Evolutionary conservation across 2,888 invertebrate genomes (phyloP).

Genomic region (Dasysyrphus albostriatus): DNA sequence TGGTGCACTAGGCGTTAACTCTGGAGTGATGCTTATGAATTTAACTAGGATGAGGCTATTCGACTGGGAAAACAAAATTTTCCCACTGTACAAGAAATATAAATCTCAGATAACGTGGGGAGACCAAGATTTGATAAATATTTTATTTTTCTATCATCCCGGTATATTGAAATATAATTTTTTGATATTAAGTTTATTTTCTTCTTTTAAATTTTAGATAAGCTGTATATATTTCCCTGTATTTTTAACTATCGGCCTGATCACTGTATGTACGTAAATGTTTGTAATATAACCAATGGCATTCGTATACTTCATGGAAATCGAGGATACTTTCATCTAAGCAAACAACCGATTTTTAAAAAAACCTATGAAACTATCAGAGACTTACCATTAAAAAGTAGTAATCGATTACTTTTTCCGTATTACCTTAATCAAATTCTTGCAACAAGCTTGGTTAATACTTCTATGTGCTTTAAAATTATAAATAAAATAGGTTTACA

Average conservation of each 20-base stretch:
- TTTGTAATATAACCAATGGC: constrained; percentile 89
- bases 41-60: constrained; percentile 94
- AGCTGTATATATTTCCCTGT: constrained; percentile 92
- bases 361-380: constrained; percentile 86
- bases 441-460: not conserved
- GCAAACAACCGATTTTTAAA: constrained; percentile 94
- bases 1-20: constrained; percentile 93
- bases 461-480: constrained; percentile 46
- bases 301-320: constrained; percentile 95
- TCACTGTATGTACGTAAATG: constrained; percentile 97
- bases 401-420: constrained; percentile 73
- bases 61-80: constrained; percentile 93
- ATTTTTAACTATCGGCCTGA: constrained; percentile 96
- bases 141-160: constrained; percentile 92
- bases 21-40: constrained; percentile 99
- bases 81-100: constrained; percentile 93
- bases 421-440: not conserved
- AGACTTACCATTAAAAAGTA: constrained; percentile 86
- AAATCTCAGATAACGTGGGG: constrained; percentile 96
- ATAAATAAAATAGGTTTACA: constrained; percentile 27
- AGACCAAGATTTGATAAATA: constrained; percentile 97
- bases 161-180: constrained; percentile 83
- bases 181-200: not conserved
- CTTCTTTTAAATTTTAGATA: constrained; percentile 85
- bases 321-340: constrained; percentile 92